phyloP scores from a whole-genome alignment of 2,888 invertebrate species.

The Pemphredon lugubris region DNA sequence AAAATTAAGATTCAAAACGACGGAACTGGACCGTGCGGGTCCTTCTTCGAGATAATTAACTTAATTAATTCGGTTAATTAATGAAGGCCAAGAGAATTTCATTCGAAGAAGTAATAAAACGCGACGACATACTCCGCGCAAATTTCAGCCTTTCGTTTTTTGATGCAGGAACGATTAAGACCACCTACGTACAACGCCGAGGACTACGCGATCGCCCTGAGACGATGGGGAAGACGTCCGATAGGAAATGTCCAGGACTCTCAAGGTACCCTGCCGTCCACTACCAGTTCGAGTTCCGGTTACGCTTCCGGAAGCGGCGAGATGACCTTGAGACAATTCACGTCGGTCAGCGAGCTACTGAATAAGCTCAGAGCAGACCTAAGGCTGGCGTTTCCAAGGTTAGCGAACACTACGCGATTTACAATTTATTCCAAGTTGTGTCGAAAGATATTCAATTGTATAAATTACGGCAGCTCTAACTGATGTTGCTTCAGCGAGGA shows the following conservation, averaged over 20 bases:
- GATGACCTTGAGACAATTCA: slow-evolving; percentile 93
- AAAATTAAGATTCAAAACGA: too few relatives aligned
- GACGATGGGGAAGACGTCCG: slow-evolving; percentile 89
- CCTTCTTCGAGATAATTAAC: too few relatives aligned
- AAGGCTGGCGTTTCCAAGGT: slow-evolving; percentile 94
- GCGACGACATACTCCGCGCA: too few relatives aligned
- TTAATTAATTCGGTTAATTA: too few relatives aligned
- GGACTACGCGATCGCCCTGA: slow-evolving; percentile 90
- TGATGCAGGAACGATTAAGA: slow-evolving; percentile 90
- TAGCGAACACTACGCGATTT: slow-evolving; percentile 62
- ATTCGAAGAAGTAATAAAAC: too few relatives aligned
- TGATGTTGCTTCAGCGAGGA: too few relatives aligned
- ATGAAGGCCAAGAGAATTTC: too few relatives aligned
- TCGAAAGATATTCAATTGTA: too few relatives aligned
- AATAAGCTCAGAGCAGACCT: slow-evolving; percentile 93
- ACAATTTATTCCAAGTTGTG: too few relatives aligned
- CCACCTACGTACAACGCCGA: slow-evolving; percentile 96
- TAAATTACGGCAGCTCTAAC: too few relatives aligned
- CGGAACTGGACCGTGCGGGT: too few relatives aligned
- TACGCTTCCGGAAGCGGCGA: slow-evolving; percentile 86
- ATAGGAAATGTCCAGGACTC: slow-evolving; percentile 80
- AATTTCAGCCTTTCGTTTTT: too few relatives aligned
- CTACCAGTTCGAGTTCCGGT: slow-evolving; percentile 80
- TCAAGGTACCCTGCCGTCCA: slow-evolving; percentile 78
- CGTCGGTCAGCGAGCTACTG: slow-evolving; percentile 92